Base-by-base conservation (phyloP, 2,888 invertebrate species). In the Azorinus chamasolen region DNA sequence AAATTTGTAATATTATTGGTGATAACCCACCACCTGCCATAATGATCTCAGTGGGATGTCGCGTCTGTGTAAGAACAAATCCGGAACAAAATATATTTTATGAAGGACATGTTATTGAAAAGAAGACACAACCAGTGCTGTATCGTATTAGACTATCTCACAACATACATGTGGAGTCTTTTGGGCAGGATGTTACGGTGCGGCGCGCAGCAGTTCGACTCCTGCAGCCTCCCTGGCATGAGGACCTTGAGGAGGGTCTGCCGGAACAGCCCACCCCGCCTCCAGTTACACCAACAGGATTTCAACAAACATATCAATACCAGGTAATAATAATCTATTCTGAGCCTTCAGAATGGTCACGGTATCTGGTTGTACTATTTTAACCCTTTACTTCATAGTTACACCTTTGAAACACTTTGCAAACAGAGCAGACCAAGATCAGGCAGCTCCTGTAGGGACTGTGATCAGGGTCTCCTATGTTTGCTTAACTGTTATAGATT, bases 201-300 rank as follows among this genome's bases (percentile, higher is more conserved):
- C 96, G 97, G 90, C 95, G 99, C 43, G 97, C 98, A 4, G 97
- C 98, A 92, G 94, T 99, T 73, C 95, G 99, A 25, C 95, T 99
- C 27, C 94, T 98, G 83, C 95, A 96, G 91, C 98, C 98, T 18
- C 99, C 99, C 0, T 99, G 99, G 99, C 97, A 96, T 94, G 99
- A 99, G 89, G 99, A 99, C 93, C 93, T 99, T 72, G 97, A 91
- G 59, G 92, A 91, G 14, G 75, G 64, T 6, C 53, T 75, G 18
- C 70, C 73, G 1, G 83, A 85, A 37, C 70, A 79, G 46, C 79
- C 64, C 3, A 78, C 74, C 14, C 81, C 80, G 1, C 69, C 74
- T 8, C 81, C 83, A n/a, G 61, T 65, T 43, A 81, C 79, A 2
- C 78, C 81, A 0, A 73, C 71, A 20, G 32, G 54, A 32, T 43